These are phyloP conservation scores for Grantiella picta DNA, from an alignment of 2,113 vertebrate genomes.

Conservation along the genomic window DNA sequence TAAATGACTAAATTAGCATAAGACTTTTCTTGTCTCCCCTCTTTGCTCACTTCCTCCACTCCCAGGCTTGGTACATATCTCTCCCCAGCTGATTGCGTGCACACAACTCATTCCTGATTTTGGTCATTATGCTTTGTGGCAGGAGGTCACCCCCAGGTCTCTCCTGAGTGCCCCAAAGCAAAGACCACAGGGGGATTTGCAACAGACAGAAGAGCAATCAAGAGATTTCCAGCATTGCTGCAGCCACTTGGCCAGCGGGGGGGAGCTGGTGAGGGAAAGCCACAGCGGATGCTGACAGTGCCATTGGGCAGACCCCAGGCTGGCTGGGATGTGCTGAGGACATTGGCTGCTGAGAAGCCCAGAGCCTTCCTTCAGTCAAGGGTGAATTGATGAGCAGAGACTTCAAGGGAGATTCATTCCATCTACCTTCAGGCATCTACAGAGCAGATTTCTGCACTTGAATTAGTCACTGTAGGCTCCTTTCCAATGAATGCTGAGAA, in stretches of 20 bases:
- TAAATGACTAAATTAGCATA: not conserved
- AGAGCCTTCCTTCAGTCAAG: not conserved
- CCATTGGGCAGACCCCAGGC: not conserved
- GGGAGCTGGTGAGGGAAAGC: not conserved
- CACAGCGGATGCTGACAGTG: rapidly evolving
- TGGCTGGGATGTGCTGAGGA: not conserved
- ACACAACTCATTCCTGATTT: not conserved
- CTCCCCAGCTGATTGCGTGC: rapidly evolving
- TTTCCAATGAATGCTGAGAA: not conserved
- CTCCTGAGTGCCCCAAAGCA: not conserved
- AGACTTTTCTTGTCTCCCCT: not conserved
- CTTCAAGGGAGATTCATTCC: not conserved
- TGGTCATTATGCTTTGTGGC: not conserved
- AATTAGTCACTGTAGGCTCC: not conserved
- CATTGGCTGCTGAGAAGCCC: not conserved
- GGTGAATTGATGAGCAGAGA: not conserved
- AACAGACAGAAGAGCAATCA: not conserved
- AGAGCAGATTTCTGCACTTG: not conserved
- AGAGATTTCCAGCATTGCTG: not conserved
- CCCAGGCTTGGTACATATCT: not conserved
- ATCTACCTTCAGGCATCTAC: not conserved
- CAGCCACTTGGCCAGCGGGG: rapidly evolving
- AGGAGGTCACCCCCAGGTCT: not conserved
- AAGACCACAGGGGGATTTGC: not conserved
- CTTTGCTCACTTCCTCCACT: not conserved